phyloP scores from a whole-genome alignment of 1,140 invertebrate genomes.

The Penaeus chinensis region DNA sequence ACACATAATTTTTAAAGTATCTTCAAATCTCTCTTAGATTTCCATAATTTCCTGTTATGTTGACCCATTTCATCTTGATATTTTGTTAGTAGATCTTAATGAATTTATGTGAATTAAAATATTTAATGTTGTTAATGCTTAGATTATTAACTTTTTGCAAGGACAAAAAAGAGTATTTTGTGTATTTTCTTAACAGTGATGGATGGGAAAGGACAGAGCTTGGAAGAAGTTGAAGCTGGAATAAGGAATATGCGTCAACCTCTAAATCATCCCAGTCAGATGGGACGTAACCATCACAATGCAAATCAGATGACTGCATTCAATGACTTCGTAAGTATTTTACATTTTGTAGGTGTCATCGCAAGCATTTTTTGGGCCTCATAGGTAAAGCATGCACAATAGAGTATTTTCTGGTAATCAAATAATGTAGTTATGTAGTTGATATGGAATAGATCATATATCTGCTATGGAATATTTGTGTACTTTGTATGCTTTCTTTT shows the following conservation, averaged over 20 bases:
- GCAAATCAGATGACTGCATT: slow-evolving; percentile 45
- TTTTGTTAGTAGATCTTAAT: too few relatives aligned
- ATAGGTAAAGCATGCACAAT: slow-evolving; percentile 26
- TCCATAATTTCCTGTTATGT: too few relatives aligned
- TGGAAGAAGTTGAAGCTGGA: slow-evolving; percentile 55
- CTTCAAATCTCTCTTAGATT: too few relatives aligned
- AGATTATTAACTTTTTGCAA: neutral
- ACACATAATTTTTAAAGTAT: too few relatives aligned
- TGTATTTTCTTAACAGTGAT: slow-evolving; percentile 36
- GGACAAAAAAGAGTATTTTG: neutral
- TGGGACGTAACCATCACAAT: slow-evolving; percentile 36
- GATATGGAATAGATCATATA: too few relatives aligned
- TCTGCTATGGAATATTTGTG: too few relatives aligned
- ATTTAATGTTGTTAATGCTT: too few relatives aligned
- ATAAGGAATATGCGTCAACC: slow-evolving; percentile 46
- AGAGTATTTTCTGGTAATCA: neutral
- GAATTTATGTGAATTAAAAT: too few relatives aligned
- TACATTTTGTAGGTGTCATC: neutral
- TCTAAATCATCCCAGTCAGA: slow-evolving; percentile 12
- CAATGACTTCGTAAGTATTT: slow-evolving; percentile 53
- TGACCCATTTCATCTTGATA: too few relatives aligned
- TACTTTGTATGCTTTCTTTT: too few relatives aligned
- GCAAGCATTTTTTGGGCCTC: neutral
- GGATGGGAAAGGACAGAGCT: slow-evolving; percentile 53
- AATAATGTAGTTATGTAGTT: too few relatives aligned